These are phyloP conservation scores for Stenichneumon culpator DNA, from an alignment of 2,888 invertebrate genomes.

Conservation along the genomic window DNA sequence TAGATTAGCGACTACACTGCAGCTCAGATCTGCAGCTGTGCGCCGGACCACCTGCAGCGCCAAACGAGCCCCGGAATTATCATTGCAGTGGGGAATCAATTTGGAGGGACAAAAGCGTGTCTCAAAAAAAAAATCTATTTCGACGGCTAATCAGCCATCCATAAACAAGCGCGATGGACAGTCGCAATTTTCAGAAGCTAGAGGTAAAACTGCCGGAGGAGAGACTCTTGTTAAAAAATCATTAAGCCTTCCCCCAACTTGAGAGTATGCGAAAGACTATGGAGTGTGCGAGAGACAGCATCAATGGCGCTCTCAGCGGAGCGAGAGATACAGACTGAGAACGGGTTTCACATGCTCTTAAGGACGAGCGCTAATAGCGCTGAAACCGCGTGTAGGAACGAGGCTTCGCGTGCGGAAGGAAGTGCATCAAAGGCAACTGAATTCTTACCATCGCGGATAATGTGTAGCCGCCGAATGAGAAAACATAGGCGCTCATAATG, in stretches of 20 bases:
- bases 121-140: slow-evolving; percentile 41
- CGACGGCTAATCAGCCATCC: slow-evolving; percentile 28
- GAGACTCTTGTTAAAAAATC: slow-evolving; percentile 67
- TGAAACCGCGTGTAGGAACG: slow-evolving; percentile 16
- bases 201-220: background rate
- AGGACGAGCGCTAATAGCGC: background rate
- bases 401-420: slow-evolving; percentile 41
- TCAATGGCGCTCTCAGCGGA: too few relatives aligned
- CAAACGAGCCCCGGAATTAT: slow-evolving; percentile 43
- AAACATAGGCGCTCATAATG: background rate
- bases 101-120: slow-evolving; percentile 25
- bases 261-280: too few relatives aligned
- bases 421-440: slow-evolving; percentile 11
- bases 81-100: slow-evolving; percentile 55
- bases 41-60: slow-evolving; percentile 55
- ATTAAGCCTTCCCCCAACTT: slow-evolving; percentile 49
- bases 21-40: background rate
- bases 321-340: too few relatives aligned
- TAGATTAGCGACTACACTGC: slow-evolving; percentile 25
- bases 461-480: background rate
- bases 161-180: slow-evolving; percentile 46
- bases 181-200: slow-evolving; percentile 23
- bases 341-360: too few relatives aligned
- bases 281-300: too few relatives aligned
- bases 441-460: background rate